Evolutionary conservation across 2,113 vertebrate species (phyloP), one percentile per base, ranked within the genome.

Genomic region (Eurypyga helias): DNA sequence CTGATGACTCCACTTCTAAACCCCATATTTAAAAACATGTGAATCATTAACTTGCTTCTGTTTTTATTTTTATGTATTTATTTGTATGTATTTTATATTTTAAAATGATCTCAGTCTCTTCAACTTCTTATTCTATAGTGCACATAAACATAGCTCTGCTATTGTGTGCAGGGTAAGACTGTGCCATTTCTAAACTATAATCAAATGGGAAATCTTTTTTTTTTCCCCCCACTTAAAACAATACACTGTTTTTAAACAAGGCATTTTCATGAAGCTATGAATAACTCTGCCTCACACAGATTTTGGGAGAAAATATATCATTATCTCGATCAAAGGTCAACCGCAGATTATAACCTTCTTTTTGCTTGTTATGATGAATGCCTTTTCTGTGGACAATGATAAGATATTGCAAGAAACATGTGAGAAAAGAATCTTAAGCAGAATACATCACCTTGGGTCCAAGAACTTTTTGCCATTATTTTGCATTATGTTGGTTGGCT

Each of bases 301-400:
- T 85, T 93, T 96, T 43, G 86, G 85, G 87, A 97, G 94, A 91
- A 95, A 95, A 94, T 95, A 71, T 98, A 96, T 98, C 83, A 97
- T 98, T 98, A 97, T 97, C 95, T 95, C 91, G 90, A 96, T 97
- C 92, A 97, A 97, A 96, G 94, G 97, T 87, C 94, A 98, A 96
- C 97, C 97, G 45, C 97, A 98, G 96, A 98, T 98, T 98, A 98
- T 87, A 98, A 82, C 81, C 75, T 91, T 96, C 83, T 83, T 97
- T 97, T 95, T 88, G 36, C 49, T 92, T 90, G 66, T 89, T 93
- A 77, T 94, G 95, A 97, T 96, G 96, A 97, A 96, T 95, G 91
- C 21, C 52, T 87, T 92, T 95, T 97, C 92, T 91, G 90, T 75
- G 60, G 76, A 49, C 49, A 79, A 78, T 43, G 93, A 81, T 93